A percentile compares a stretch with the other conserved stretches of the same genome.
phyloP scores from a whole-genome alignment of 2,797 vertebrate genomes.

The Craterocephalus amniculus region DNA sequence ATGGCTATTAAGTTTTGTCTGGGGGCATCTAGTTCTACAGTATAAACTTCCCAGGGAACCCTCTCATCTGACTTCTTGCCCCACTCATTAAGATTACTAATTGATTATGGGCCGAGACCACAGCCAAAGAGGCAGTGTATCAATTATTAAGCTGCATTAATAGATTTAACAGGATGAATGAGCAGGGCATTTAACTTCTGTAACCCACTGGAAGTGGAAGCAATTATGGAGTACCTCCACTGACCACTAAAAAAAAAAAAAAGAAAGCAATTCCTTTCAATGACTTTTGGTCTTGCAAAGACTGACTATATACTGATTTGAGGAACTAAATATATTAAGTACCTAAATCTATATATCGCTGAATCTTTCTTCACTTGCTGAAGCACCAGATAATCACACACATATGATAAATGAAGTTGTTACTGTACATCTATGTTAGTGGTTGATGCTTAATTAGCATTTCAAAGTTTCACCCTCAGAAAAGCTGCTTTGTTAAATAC shows the following conservation, averaged over 20 bases:
- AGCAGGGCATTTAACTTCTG: constrained; percentile 74
- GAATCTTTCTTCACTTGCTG: neutral
- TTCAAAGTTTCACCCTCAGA: neutral
- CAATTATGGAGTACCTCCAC: constrained; percentile 66
- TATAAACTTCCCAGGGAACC: constrained; percentile 40
- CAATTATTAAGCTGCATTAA: constrained; percentile 83
- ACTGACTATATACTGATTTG: neutral
- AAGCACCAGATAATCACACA: constrained; percentile 19
- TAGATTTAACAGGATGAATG: constrained; percentile 78
- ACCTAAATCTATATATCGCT: neutral
- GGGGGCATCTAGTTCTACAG: constrained; percentile 30
- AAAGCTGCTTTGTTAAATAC: neutral
- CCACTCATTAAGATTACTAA: constrained; percentile 74
- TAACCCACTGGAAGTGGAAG: constrained; percentile 71
- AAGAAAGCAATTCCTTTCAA: constrained; percentile 4
- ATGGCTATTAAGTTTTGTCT: constrained; percentile 33
- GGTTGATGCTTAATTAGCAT: constrained; percentile 23
- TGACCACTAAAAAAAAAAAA: constrained; percentile 52
- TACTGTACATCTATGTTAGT: constrained; percentile 18
- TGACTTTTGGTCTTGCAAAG: constrained; percentile 5
- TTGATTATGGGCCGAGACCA: constrained; percentile 71
- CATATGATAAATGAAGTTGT: constrained; percentile 19
- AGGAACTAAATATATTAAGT: neutral
- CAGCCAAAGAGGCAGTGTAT: constrained; percentile 71
- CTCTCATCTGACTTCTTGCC: constrained; percentile 43